Conservation (phyloP, 2,797 vertebrate species). For the Rhinella marina region DNA sequence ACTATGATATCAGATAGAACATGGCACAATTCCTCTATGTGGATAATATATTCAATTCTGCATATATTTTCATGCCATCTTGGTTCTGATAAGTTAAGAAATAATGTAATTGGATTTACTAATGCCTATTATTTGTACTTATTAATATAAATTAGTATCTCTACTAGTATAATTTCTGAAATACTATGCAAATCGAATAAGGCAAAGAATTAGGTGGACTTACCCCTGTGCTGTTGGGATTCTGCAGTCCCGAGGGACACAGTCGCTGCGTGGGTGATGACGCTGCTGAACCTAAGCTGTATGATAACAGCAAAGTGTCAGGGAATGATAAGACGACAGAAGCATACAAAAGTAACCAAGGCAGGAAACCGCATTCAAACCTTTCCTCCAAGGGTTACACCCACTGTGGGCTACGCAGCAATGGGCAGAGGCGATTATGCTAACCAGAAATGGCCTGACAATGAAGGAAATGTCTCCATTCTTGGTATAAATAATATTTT, state of each 20-base stretch:
- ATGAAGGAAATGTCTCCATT: background rate
- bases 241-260: background rate
- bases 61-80: background rate
- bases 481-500: background rate
- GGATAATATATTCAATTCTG: background rate
- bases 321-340: constrained; percentile 38
- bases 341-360: background rate
- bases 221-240: constrained; percentile 34
- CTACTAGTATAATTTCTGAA: background rate
- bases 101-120: background rate
- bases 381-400: constrained; percentile 26
- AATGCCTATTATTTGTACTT: background rate
- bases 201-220: background rate
- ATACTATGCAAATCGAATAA: background rate
- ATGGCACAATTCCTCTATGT: no score
- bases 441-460: background rate
- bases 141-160: background rate
- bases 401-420: background rate
- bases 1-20: background rate
- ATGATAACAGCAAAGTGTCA: constrained; percentile 53
- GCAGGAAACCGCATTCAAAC: constrained; percentile 22
- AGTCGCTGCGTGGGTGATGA: constrained; percentile 19
- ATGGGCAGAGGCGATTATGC: background rate
- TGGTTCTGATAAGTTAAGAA: background rate
- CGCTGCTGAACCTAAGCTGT: constrained; percentile 10